Base-by-base conservation (phyloP, 1,140 invertebrate genomes). In the Zaprionus africanus region DNA sequence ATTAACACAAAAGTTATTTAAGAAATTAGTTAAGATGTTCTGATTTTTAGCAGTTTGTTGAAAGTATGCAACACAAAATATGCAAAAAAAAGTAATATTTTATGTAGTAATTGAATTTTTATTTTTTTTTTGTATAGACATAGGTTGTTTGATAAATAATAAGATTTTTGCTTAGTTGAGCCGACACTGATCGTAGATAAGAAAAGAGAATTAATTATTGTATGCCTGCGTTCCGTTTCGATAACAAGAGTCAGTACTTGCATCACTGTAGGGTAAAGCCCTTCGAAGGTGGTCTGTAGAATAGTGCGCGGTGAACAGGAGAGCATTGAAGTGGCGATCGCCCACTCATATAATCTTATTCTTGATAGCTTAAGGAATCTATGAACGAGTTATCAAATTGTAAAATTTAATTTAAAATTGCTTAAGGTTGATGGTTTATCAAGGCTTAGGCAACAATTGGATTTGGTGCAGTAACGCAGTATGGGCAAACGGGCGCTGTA, bases 131-230 rank as follows among this genome's bases (percentile, higher is more conserved):
- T 69, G 49, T 62, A 62, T 62, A 62, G 12, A 56, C 26, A 26
- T 26, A 26, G 24, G 24, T 26, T 26, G 4, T 26, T 5, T 5
- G 24, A 26, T 26, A 5, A 26, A 26, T 26, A 5, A 5, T 5
- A 5, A 26, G 5, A n/a, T n/a, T n/a, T n/a, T n/a, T n/a, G n/a
- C n/a, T n/a, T 26, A 26, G 26, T 41, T 19, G 17, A 7, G 2
- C 43, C 63, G 2, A 41, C n/a, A 36, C 22, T 13, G 28, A 19
- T 36, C 7, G 15, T 28, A 78, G 34, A 15, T 38, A 83, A 91
- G 59, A 90, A 88, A 4, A 91, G 72, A 4, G 90, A 76, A 63
- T n/a, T 91, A 86, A 51, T 88, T 80, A 56, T 84, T 79, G 58
- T 82, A 72, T 1, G 59, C 75, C 26, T 87, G 63, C 62, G 82